Evolutionary conservation across 2,113 vertebrate species (phyloP), one percentile per base, ranked within the genome.

Genomic region (Illadopsis cleaveri): DNA sequence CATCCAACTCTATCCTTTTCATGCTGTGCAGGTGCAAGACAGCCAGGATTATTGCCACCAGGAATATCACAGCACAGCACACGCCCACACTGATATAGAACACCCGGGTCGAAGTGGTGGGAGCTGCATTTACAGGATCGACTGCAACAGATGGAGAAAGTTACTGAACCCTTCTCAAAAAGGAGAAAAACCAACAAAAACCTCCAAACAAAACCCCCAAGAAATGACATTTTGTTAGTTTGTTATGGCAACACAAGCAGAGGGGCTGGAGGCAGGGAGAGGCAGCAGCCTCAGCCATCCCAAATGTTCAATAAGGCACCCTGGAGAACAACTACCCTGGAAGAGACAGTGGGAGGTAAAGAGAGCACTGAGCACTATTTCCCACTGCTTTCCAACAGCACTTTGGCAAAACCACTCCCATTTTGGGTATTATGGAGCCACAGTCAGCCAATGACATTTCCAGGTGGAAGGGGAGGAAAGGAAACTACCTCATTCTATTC

Each of bases 81-180:
- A 99, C 99, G 0, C 99, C 99, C 66, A 99, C 99, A 6, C 99
- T 99, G 96, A 99, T 99, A 58, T 99, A 99, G 97, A 99, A 99
- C 87, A 99, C 99, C 48, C 99, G 98, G 9, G 99, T 99, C 62
- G 99, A 99, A 82, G 99, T 99, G 82, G 99, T 99, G 90, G 99
- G 99, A 79, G 99, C 96, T 42, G 98, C 83, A 1, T 98, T 99
- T 50, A 98, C 98, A 86, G 98, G 98, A 94, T 99, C 98, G 20
- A 98, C 98, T 99, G 98, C 86, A 96, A 97, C 12, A 84, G 80
- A 95, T 57, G 56, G 60, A 88, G 44, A 53, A 45, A 85, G 81
- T 93, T 88, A 96, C 24, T 82, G 40, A 80, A 38, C 12, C 6
- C 58, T 11, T n/a, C 44, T 54, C 33, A 50, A 48, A 79, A 56